These are phyloP conservation scores for Erpetoichthys calabaricus DNA, from an alignment of 2,797 vertebrate genomes.

Conservation along the genomic window DNA sequence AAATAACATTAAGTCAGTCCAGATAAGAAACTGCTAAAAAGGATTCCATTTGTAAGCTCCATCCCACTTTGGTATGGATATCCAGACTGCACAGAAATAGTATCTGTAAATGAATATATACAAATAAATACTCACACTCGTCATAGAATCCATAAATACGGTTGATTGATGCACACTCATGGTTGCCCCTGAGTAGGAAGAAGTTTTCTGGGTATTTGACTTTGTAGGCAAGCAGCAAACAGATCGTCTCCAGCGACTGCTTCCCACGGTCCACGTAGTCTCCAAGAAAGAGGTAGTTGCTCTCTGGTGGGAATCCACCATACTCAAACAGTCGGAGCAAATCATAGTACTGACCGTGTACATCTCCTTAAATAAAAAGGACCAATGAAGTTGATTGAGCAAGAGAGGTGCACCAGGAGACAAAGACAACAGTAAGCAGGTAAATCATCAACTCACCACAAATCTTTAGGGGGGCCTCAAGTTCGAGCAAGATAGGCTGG, in stretches of 20 bases:
- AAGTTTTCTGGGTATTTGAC: constrained; percentile 71
- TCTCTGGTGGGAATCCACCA: constrained; percentile 64
- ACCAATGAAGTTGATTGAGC: not conserved
- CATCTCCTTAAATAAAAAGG: constrained; percentile 45
- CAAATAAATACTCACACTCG: constrained; percentile 50
- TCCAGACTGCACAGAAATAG: no score
- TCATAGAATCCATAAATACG: constrained; percentile 71
- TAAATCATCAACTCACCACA: constrained; percentile 43
- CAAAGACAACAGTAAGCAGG: not conserved
- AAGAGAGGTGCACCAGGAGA: not conserved
- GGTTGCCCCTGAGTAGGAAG: constrained; percentile 65
- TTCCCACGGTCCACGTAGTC: constrained; percentile 70
- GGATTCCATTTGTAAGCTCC: no score
- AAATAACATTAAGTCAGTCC: no score
- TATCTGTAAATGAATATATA: no score
- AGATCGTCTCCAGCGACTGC: constrained; percentile 66
- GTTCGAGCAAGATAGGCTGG: constrained; percentile 62
- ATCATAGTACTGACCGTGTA: constrained; percentile 67
- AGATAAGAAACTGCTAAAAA: no score
- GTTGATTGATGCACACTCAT: constrained; percentile 68
- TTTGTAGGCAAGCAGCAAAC: constrained; percentile 62
- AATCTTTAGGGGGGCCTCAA: constrained; percentile 64
- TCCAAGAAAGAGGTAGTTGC: constrained; percentile 66
- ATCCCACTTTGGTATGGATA: no score
- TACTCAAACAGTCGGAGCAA: constrained; percentile 66